phyloP scores from a whole-genome alignment of 2,113 vertebrate species.

The Sinocyclocheilus grahami region DNA sequence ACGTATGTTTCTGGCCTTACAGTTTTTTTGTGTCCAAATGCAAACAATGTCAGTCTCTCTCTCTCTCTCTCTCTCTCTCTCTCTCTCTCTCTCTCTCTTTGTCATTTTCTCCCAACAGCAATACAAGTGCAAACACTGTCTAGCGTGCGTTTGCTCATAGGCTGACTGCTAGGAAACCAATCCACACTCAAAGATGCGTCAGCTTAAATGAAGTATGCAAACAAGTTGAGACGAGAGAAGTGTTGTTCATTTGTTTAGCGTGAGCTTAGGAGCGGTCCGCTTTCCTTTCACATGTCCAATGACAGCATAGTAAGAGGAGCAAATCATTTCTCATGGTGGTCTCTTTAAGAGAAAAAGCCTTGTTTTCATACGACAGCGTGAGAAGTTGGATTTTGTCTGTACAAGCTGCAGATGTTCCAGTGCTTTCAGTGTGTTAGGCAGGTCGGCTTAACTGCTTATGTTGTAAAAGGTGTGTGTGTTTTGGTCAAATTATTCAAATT shows the following conservation, averaged over 20 bases:
- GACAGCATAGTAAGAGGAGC: not conserved
- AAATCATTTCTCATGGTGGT: not conserved
- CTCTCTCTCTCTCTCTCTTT: not conserved
- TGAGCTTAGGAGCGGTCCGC: not conserved
- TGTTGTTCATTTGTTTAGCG: slow-evolving; percentile 18
- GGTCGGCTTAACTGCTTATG: not conserved
- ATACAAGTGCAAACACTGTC: slow-evolving; percentile 50
- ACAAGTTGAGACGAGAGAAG: slow-evolving; percentile 27
- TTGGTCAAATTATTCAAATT: too few species aligned
- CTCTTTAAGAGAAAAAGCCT: not conserved
- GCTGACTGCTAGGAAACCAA: slow-evolving; percentile 12
- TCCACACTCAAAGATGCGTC: slow-evolving; percentile 4
- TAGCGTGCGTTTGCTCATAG: slow-evolving; percentile 4
- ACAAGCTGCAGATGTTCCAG: not conserved
- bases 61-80: too few species aligned
- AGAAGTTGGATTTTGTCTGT: not conserved
- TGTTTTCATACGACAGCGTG: not conserved
- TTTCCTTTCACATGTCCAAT: not conserved
- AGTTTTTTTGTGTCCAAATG: not conserved
- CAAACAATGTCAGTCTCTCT: not conserved
- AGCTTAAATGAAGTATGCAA: slow-evolving; percentile 16
- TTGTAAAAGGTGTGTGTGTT: not conserved
- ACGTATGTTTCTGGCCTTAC: not conserved
- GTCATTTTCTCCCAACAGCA: slow-evolving; percentile 37
- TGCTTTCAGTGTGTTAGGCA: not conserved